Evolutionary conservation across 2,113 vertebrate genomes (phyloP).

Genomic region (Corythoichthys intestinalis): DNA sequence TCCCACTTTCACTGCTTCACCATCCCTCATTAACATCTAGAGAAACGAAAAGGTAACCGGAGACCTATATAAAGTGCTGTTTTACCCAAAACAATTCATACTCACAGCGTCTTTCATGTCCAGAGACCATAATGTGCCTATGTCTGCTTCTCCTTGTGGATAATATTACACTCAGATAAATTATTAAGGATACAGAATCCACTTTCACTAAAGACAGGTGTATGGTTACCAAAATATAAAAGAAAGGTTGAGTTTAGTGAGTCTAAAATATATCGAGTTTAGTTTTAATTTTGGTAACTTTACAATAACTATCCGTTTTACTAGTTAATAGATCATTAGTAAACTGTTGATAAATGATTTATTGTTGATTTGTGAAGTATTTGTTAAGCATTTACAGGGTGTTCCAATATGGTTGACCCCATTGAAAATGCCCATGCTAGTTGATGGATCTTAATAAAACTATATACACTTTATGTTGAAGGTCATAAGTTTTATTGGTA

Average conservation of each 20-base stretch:
- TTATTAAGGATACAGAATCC: conserved; percentile 53
- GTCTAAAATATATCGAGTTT: too few species aligned
- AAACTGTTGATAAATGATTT: too few species aligned
- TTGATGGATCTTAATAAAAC: too few species aligned
- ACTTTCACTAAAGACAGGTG: conserved; percentile 39
- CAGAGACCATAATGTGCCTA: conserved; percentile 7
- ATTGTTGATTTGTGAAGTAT: too few species aligned
- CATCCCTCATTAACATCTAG: conserved; percentile 26
- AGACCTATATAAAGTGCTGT: background rate
- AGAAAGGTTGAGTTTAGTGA: background rate
- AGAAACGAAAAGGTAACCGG: conserved; percentile 1
- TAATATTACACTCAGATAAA: conserved; percentile 52
- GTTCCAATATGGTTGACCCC: too few species aligned
- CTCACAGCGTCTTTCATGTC: conserved; percentile 52
- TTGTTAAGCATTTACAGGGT: too few species aligned
- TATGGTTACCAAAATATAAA: conserved; percentile 24
- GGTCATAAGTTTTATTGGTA: too few species aligned
- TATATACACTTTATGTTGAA: too few species aligned
- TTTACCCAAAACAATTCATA: conserved; percentile 13
- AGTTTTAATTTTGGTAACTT: too few species aligned
- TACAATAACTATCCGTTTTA: too few species aligned
- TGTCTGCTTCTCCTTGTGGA: conserved; percentile 19
- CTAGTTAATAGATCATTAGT: too few species aligned
- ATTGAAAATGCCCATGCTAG: too few species aligned
- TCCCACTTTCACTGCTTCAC: conserved; percentile 6